Base-by-base conservation (phyloP, 2,888 invertebrate species). In the Euzophera pinguis region DNA sequence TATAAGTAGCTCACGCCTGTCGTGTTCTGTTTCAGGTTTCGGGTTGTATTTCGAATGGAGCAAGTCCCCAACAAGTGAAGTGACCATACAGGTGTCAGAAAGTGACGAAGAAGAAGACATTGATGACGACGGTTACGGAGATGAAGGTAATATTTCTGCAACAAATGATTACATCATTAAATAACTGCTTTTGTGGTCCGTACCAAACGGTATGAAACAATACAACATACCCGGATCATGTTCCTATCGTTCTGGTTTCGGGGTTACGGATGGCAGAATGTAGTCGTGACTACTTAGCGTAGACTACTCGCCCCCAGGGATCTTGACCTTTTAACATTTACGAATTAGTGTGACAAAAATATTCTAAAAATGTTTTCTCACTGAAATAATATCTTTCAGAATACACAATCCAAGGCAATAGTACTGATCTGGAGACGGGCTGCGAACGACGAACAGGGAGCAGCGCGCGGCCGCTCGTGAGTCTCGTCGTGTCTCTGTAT, bases 21-120 rank as follows among this genome's bases (percentile, higher is more conserved):
- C 5, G n/a, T 13, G 5, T 38, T 42, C 14, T 14, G 47, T 62
- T 61, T 0, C 60, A 93, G 93, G 95, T 57, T 99, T 99, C 84
- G 99, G 99, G 0, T 93, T 99, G 47, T 98, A 96, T 82, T 99
- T 99, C 81, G 99, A 99, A 88, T 99, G 99, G 98, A 96, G 95
- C 50, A 97, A 95, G 78, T 93, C 97, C 1, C 93, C 95, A 0
- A 95, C 95, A 39, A 95, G 92, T 38, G 96, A 96, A 78, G 97
- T 98, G 3, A 98, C 98, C 0, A 97, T 99, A 1, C 98, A 99
- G 75, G 96, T 99, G 6, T 96, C 97, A 10, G 99, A 99, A 73
- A 98, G 97, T 60, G 97, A 97, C 67, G 98, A 98, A 50, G 98
- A 98, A 35, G 97, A 97, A 17, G 97, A 97, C 34, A 93, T 92